These are phyloP conservation scores for Saturnia japonica DNA, from an alignment of 2,888 invertebrate species.

Conservation along the genomic window DNA sequence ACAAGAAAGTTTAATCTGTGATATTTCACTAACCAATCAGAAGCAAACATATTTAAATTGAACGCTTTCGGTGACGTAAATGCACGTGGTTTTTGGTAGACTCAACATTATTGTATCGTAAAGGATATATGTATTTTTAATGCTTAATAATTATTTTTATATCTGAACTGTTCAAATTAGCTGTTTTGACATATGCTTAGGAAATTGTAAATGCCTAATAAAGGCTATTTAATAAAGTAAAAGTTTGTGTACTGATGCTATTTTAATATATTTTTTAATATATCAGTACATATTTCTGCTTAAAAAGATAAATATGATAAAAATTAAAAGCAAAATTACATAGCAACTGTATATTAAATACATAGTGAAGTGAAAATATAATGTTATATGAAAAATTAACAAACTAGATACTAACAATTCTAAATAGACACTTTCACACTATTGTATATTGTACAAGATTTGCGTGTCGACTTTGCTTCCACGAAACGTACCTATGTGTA, in stretches of 20 bases:
- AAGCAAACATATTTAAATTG: neutral
- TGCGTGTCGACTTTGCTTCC: conserved; percentile 28
- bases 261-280: neutral
- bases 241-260: neutral
- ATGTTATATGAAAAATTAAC: neutral
- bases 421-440: conserved; percentile 35
- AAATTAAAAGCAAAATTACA: neutral
- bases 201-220: neutral
- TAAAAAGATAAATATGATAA: neutral
- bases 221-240: neutral
- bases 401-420: conserved; percentile 29
- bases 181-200: too few relatives aligned
- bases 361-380: conserved; percentile 27
- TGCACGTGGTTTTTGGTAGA: neutral
- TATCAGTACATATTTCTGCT: neutral
- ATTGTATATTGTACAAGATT: conserved; percentile 25
- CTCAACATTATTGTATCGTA: neutral
- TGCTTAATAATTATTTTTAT: neutral
- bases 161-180: neutral
- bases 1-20: neutral
- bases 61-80: neutral
- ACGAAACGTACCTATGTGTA: neutral
- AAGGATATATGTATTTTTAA: neutral
- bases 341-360: conserved; percentile 26
- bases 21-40: neutral